Percentiles rank a stretch among this genome's conserved stretches.
These are phyloP conservation scores for Drosophila varians DNA, from an alignment of 1,140 invertebrate species.

Conservation along the genomic window DNA sequence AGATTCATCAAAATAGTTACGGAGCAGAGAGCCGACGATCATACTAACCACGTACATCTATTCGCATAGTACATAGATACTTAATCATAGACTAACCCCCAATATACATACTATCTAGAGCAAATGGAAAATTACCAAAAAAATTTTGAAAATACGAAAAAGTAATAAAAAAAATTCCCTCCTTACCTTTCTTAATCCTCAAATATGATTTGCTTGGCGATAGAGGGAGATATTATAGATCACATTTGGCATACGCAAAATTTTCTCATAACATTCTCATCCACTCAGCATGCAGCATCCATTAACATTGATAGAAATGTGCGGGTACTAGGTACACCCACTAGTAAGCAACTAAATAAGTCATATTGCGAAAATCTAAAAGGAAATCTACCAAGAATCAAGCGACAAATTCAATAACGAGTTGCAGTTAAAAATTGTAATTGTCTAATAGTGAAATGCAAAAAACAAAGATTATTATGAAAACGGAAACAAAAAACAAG, in stretches of 20 bases:
- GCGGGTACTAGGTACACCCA: slow-evolving; percentile 42
- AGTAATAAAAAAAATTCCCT: slow-evolving; percentile 10
- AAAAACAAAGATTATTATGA: neutral
- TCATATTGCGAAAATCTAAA: slow-evolving; percentile 24
- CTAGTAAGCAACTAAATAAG: slow-evolving; percentile 38
- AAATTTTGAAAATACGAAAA: neutral
- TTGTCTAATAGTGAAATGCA: slow-evolving; percentile 62
- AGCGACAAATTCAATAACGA: slow-evolving; percentile 75
- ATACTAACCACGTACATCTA: slow-evolving; percentile 52
- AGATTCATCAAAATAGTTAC: slow-evolving; percentile 25
- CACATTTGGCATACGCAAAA: slow-evolving; percentile 26
- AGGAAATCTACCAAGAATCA: slow-evolving; percentile 50
- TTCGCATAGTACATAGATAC: slow-evolving; percentile 51
- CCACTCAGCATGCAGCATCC: slow-evolving; percentile 38
- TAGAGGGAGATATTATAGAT: slow-evolving; percentile 7
- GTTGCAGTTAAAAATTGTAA: slow-evolving; percentile 79
- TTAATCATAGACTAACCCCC: slow-evolving; percentile 44
- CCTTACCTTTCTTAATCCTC: slow-evolving; percentile 14
- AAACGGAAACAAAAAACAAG: slow-evolving; percentile 31
- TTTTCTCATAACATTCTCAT: slow-evolving; percentile 41
- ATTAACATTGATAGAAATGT: slow-evolving; percentile 38
- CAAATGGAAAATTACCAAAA: slow-evolving; percentile 24
- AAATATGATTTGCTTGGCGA: slow-evolving; percentile 38
- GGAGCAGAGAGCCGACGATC: slow-evolving; percentile 3
- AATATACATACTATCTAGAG: slow-evolving; percentile 34